A percentile compares a stretch with the other conserved stretches of the same genome.
Conservation (phyloP, 2,888 invertebrate species). For the Metalampra italica region DNA sequence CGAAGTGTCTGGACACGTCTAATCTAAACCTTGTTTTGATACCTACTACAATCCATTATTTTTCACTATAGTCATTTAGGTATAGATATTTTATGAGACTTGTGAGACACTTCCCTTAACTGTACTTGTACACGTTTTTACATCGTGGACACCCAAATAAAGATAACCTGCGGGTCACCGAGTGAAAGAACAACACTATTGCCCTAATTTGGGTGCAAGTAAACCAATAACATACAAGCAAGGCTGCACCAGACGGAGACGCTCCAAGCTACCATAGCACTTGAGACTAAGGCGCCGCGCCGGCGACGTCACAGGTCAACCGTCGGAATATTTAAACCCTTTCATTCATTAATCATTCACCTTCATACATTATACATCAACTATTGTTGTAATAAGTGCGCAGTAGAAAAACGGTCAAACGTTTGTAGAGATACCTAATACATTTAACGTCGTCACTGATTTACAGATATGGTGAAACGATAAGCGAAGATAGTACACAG, state of each 20-base stretch:
- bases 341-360: conserved; percentile 50
- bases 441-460: neutral
- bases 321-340: conserved; percentile 47
- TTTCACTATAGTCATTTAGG: too few relatives aligned
- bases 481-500: conserved; percentile 37
- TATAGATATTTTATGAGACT: too few relatives aligned
- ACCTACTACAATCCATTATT: too few relatives aligned
- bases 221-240: neutral
- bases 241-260: conserved; percentile 38
- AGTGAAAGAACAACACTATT: neutral
- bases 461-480: conserved; percentile 26
- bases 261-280: conserved; percentile 21
- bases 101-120: too few relatives aligned
- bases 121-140: neutral
- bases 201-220: conserved; percentile 12
- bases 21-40: too few relatives aligned
- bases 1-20: too few relatives aligned
- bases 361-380: conserved; percentile 34
- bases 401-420: conserved; percentile 13
- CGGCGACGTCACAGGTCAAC: conserved; percentile 33
- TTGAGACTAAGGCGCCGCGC: conserved; percentile 18
- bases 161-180: neutral
- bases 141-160: neutral
- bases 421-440: neutral
- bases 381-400: conserved; percentile 18